Conservation (phyloP, 2,113 vertebrate genomes). For the Butastur rufipennis region DNA sequence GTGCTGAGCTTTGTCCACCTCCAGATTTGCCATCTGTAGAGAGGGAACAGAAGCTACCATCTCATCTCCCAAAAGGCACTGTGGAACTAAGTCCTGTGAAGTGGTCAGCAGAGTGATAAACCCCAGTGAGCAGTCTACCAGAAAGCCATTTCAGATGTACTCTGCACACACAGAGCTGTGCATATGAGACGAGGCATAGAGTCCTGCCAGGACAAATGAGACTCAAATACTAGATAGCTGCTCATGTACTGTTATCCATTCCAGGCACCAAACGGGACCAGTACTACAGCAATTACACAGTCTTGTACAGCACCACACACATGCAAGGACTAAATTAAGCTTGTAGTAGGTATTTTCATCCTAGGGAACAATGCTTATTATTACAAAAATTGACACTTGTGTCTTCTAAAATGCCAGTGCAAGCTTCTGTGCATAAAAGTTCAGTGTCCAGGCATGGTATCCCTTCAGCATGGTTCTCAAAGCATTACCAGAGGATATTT, state of each 20-base stretch:
- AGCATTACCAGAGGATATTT: not conserved
- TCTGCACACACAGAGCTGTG: not conserved
- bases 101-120: not conserved
- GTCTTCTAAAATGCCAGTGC: not conserved
- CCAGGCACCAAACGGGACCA: not conserved
- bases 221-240: not conserved
- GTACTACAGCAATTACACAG: not conserved
- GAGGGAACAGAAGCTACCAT: not conserved
- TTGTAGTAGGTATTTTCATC: not conserved
- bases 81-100: not conserved
- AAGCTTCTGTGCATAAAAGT: not conserved
- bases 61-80: not conserved
- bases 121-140: not conserved
- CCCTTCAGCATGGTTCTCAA: not conserved
- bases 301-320: not conserved
- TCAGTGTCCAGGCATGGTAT: not conserved
- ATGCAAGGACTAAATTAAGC: not conserved
- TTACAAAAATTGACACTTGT: not conserved
- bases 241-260: not conserved
- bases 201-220: not conserved
- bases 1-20: not conserved
- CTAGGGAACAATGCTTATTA: not conserved
- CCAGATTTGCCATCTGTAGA: not conserved
- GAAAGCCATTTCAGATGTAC: not conserved
- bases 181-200: not conserved